Conservation (phyloP, 1,140 invertebrate species). For the Eurosta solidaginis region DNA sequence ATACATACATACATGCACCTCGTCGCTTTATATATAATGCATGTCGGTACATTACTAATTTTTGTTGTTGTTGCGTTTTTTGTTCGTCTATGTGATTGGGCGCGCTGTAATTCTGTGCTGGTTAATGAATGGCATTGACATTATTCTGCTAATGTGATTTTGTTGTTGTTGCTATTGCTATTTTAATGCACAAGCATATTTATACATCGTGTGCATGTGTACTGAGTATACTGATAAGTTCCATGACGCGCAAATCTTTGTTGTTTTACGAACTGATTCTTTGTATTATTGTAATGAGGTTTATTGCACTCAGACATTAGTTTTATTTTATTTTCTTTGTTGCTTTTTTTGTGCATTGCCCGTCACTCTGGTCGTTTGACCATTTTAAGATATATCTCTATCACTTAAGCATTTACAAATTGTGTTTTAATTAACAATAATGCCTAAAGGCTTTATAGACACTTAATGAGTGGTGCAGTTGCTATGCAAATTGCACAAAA, state of each 20-base stretch:
- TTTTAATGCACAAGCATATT: neutral
- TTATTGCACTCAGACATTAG: neutral
- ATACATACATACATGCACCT: neutral
- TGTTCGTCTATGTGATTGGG: neutral
- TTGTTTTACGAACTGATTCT: neutral
- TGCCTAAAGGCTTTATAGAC: too few relatives aligned
- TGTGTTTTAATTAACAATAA: too few relatives aligned
- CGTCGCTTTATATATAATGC: too few relatives aligned
- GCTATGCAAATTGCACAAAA: too few relatives aligned
- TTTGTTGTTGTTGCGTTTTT: too few relatives aligned
- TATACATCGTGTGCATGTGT: neutral
- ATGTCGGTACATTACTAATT: too few relatives aligned
- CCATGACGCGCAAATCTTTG: neutral
- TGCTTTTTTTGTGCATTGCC: neutral
- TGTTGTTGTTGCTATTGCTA: conserved; percentile 1
- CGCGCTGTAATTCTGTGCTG: neutral
- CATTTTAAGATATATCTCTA: too few relatives aligned
- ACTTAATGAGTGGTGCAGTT: too few relatives aligned
- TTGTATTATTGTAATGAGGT: neutral
- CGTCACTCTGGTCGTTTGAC: neutral
- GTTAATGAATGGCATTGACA: conserved; percentile 19
- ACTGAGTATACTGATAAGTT: neutral
- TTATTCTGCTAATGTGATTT: conserved; percentile 1
- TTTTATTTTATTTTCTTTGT: neutral
- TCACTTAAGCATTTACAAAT: too few relatives aligned